phyloP scores from a whole-genome alignment of 2,888 invertebrate genomes.

The Dinocampus coccinellae region DNA sequence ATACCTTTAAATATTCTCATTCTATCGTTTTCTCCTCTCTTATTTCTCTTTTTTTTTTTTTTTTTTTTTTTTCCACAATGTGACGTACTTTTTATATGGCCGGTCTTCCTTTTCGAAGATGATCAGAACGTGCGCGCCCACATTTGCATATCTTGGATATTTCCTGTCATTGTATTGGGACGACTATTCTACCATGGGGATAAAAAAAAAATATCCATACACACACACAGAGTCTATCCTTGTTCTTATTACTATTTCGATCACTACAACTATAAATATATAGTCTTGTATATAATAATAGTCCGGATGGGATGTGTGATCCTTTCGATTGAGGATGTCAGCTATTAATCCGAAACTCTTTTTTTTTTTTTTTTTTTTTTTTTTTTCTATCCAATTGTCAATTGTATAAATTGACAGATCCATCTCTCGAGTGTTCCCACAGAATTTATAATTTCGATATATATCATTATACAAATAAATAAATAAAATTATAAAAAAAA shows the following conservation, averaged over 20 bases:
- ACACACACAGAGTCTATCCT: constrained; percentile 30
- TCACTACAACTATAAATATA: neutral
- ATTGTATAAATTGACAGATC: constrained; percentile 67
- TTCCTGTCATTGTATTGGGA: constrained; percentile 68
- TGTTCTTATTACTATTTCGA: constrained; percentile 35
- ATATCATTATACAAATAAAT: too few species aligned
- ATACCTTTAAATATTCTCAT: too few species aligned
- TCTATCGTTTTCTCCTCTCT: constrained; percentile 6
- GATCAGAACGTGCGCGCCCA: constrained; percentile 61
- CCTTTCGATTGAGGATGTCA: constrained; percentile 63
- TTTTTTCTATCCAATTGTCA: too few species aligned
- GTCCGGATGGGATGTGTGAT: constrained; percentile 55
- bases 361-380: too few species aligned
- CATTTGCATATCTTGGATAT: constrained; percentile 70
- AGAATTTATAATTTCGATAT: neutral
- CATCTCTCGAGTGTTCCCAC: constrained; percentile 67
- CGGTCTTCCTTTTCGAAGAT: constrained; percentile 56
- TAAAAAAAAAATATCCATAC: too few species aligned
- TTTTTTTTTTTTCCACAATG: too few species aligned
- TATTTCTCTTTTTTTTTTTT: constrained; percentile 14
- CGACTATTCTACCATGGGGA: constrained; percentile 56
- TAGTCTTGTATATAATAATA: too few species aligned
- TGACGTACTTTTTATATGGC: neutral
- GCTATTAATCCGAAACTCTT: constrained; percentile 68
- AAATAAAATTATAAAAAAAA: too few species aligned